Conservation (phyloP, 2,888 invertebrate genomes). For the Caenorhabditis drosophilae region DNA sequence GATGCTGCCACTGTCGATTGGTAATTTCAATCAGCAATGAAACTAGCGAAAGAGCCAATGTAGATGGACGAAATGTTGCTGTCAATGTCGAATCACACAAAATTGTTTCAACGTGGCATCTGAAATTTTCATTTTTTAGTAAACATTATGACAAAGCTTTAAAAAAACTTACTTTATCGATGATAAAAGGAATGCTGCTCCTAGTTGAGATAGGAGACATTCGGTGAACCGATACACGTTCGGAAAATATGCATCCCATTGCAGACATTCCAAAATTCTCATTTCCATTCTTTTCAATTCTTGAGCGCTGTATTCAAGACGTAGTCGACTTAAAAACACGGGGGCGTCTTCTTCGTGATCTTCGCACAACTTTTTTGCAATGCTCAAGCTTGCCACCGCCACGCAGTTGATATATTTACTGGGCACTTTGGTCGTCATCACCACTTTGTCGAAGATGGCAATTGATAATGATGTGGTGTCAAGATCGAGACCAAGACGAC, state of each 20-base stretch:
- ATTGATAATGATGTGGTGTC: conserved; percentile 42
- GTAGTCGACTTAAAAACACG: conserved; percentile 39
- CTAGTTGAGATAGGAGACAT: conserved; percentile 38
- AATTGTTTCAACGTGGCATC: conserved; percentile 42
- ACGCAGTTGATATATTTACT: conserved; percentile 48
- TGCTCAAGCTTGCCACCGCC: conserved; percentile 48
- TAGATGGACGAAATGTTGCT: conserved; percentile 38
- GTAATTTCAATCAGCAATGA: conserved; percentile 42
- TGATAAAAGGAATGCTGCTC: conserved; percentile 35
- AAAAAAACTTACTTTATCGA: conserved; percentile 35
- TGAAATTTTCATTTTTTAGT: conserved; percentile 10
- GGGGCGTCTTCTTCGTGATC: conserved; percentile 48
- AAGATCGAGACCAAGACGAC: conserved; percentile 39
- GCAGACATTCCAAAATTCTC: conserved; percentile 39
- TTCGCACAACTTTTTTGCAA: conserved; percentile 51
- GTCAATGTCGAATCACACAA: conserved; percentile 38
- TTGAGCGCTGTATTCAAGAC: conserved; percentile 41
- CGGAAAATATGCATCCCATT: conserved; percentile 51
- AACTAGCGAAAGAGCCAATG: conserved; percentile 41
- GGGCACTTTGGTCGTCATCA: conserved; percentile 42
- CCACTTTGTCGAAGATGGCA: conserved; percentile 47
- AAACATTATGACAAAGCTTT: too few species aligned
- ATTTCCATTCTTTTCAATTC: conserved; percentile 54
- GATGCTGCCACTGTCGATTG: conserved; percentile 43
- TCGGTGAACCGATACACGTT: conserved; percentile 50